Conservation (phyloP, 2,797 vertebrate species). For the Calcarius lapponicus region DNA sequence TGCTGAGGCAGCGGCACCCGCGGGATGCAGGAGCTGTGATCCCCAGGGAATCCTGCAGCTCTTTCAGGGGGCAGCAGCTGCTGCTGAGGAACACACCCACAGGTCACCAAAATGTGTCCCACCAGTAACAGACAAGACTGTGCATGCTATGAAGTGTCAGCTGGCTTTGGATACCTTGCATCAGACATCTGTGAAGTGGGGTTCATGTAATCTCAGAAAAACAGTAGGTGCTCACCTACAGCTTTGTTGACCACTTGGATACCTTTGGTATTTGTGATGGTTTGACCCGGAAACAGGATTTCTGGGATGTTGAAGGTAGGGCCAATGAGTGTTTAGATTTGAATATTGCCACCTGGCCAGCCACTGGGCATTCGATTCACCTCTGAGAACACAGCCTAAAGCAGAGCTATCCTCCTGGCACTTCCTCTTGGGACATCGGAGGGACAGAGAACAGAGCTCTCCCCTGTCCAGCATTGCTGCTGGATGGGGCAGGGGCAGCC, state of each 20-base stretch:
- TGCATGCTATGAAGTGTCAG: not conserved
- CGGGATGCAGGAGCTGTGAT: not conserved
- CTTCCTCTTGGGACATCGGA: no score
- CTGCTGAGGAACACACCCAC: not conserved
- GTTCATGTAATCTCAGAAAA: not conserved
- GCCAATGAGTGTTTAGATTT: no score
- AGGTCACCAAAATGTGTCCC: not conserved
- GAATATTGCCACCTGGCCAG: no score
- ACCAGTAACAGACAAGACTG: not conserved
- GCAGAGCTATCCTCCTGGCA: no score
- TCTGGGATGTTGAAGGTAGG: no score
- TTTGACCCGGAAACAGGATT: no score
- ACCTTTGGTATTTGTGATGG: no score
- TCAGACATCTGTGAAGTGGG: not conserved
- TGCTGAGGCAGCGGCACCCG: not conserved
- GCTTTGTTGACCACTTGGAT: not conserved
- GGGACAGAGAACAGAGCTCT: no score
- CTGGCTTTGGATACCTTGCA: not conserved
- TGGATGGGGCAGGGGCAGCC: no score
- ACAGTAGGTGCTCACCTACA: not conserved
- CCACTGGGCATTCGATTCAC: no score
- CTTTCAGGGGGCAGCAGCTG: not conserved
- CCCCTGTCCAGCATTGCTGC: no score
- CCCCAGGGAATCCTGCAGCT: accelerated
- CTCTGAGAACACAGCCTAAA: no score